Evolutionary conservation across 92 coral and sea anemone species (phyloP).

Genomic region (Phenganax marumi): DNA sequence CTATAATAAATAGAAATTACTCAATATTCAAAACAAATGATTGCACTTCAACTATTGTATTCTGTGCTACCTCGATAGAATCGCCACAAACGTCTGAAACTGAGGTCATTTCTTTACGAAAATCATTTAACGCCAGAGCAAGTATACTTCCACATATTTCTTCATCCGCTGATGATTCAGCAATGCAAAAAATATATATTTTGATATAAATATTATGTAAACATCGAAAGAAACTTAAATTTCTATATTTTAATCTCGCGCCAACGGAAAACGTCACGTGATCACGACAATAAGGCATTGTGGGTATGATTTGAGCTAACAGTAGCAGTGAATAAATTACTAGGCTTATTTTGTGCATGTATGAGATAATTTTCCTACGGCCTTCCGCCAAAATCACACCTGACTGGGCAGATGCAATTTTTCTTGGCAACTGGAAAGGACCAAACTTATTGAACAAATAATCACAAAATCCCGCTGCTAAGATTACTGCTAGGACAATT

Average conservation of each 20-base stretch:
- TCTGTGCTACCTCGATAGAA: conserved; percentile 95
- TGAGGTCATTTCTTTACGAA: conserved; percentile 28
- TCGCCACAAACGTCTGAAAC: conserved; percentile 61
- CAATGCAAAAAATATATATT: not conserved
- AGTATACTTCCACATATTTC: conserved; percentile 15
- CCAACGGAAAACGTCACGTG: conserved; percentile 21
- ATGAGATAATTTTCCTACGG: too few species aligned
- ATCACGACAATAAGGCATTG: conserved; percentile 11
- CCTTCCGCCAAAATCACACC: too few species aligned
- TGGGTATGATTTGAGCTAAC: not conserved
- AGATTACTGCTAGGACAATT: too few species aligned
- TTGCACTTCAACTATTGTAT: too few species aligned
- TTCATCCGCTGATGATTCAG: not conserved
- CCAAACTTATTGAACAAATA: too few species aligned
- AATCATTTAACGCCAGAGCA: not conserved
- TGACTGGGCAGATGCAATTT: too few species aligned
- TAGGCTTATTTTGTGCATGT: too few species aligned
- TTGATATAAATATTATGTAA: not conserved
- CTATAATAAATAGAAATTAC: too few species aligned
- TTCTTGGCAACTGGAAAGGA: too few species aligned
- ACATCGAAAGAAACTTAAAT: not conserved
- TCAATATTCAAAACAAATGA: too few species aligned
- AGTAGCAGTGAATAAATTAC: too few species aligned
- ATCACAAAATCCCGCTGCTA: too few species aligned
- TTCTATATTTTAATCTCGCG: conserved; percentile 12